Percentiles rank a stretch among this genome's conserved stretches.
These are phyloP conservation scores for Corythucha ciliata DNA, from an alignment of 2,888 invertebrate species.

Conservation along the genomic window DNA sequence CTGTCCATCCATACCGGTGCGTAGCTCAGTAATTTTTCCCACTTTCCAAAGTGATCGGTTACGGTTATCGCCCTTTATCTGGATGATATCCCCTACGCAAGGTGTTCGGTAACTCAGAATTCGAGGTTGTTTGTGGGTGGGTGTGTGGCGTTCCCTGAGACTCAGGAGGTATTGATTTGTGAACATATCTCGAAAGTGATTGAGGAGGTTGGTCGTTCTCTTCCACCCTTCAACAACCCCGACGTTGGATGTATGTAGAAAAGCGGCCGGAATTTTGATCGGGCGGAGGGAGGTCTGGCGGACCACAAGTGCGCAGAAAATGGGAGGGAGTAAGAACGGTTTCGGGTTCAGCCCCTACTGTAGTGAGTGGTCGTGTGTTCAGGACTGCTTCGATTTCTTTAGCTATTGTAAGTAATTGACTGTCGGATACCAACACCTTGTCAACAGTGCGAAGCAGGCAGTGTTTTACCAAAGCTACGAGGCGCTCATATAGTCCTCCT, in stretches of 20 bases:
- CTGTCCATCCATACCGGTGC: neutral
- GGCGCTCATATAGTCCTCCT: conserved; percentile 14
- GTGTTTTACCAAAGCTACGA: conserved; percentile 8
- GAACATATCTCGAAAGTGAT: conserved; percentile 8
- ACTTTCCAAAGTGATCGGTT: neutral
- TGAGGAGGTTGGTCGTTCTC: neutral
- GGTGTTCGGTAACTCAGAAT: neutral
- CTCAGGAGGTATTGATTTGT: conserved; percentile 6
- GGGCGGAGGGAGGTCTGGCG: neutral
- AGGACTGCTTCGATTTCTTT: conserved; percentile 11
- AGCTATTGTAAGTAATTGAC: conserved; percentile 1
- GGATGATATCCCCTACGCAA: neutral
- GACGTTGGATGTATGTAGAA: neutral
- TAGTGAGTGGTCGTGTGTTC: conserved; percentile 11
- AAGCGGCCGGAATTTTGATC: neutral
- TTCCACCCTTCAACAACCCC: conserved; percentile 8
- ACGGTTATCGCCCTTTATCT: neutral
- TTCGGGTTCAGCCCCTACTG: neutral
- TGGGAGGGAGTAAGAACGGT: neutral
- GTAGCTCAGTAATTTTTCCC: neutral
- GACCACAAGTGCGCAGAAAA: neutral
- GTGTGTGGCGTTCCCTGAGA: neutral
- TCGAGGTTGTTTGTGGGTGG: conserved; percentile 3
- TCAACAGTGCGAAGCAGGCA: neutral
- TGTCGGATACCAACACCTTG: neutral